Conservation (phyloP, 1,140 invertebrate genomes). For the Leucophenga varia region DNA sequence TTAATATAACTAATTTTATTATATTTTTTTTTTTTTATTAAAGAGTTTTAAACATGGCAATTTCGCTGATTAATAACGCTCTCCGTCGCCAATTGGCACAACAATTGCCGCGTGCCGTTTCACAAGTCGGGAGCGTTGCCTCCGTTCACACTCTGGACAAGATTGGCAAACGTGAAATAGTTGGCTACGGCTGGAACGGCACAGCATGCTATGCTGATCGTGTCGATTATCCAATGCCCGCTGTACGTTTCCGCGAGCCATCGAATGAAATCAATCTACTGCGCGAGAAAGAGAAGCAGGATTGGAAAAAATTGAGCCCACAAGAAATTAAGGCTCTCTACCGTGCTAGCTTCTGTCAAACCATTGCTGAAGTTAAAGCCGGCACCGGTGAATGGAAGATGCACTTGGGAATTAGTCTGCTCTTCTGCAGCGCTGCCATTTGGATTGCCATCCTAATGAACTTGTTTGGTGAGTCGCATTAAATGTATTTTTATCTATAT, state of each 20-base stretch:
- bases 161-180: slow-evolving; percentile 87
- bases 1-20: no score
- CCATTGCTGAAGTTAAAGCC: slow-evolving; percentile 86
- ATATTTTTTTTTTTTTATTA: slow-evolving; percentile 2
- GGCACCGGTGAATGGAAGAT: slow-evolving; percentile 88
- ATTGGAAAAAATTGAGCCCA: slow-evolving; percentile 86
- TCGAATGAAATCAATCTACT: slow-evolving; percentile 68
- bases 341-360: slow-evolving; percentile 88
- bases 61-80: slow-evolving; percentile 42
- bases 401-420: slow-evolving; percentile 63
- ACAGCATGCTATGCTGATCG: slow-evolving; percentile 78
- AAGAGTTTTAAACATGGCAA: slow-evolving; percentile 39
- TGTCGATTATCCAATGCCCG: slow-evolving; percentile 82
- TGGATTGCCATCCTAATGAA: slow-evolving; percentile 74
- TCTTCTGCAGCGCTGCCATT: slow-evolving; percentile 63
- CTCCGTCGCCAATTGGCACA: slow-evolving; percentile 39
- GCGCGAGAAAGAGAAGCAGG: slow-evolving; percentile 89
- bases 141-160: slow-evolving; percentile 49
- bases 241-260: slow-evolving; percentile 78
- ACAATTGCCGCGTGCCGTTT: slow-evolving; percentile 27
- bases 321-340: slow-evolving; percentile 94
- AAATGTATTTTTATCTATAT: not conserved
- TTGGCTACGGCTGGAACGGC: slow-evolving; percentile 86
- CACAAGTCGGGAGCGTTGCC: slow-evolving; percentile 41
- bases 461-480: slow-evolving; percentile 65